Evolutionary conservation across 2,797 vertebrate species (phyloP).

Genomic region (Hyperoplus immaculatus): DNA sequence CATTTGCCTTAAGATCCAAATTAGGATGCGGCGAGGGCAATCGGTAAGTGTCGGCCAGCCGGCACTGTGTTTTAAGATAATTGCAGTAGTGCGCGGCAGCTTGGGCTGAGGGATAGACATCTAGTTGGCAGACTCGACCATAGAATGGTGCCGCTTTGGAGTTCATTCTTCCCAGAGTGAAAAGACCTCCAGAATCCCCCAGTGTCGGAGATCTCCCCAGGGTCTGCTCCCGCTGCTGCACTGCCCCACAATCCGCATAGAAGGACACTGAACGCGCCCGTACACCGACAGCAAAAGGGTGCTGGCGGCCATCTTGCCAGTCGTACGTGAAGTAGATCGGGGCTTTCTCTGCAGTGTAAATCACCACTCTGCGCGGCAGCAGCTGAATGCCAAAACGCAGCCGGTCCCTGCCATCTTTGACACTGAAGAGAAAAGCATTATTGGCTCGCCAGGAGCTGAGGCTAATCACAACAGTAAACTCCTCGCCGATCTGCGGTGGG

Average conservation of each 20-base stretch:
- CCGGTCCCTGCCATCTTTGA: constrained; percentile 87
- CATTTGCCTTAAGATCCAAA: constrained; percentile 52
- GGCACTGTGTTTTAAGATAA: constrained; percentile 93
- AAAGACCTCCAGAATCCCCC: constrained; percentile 83
- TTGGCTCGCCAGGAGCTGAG: constrained; percentile 91
- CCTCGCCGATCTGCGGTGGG: constrained; percentile 84
- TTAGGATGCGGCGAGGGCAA: constrained; percentile 66
- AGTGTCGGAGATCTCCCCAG: constrained; percentile 84
- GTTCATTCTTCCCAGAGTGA: constrained; percentile 94
- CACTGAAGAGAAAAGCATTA: constrained; percentile 96
- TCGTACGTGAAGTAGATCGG: constrained; percentile 90
- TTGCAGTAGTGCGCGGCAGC: constrained; percentile 92
- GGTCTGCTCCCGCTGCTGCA: constrained; percentile 86
- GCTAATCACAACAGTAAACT: constrained; percentile 91
- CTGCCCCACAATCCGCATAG: constrained; percentile 89
- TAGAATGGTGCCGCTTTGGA: constrained; percentile 89
- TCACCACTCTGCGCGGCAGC: constrained; percentile 90
- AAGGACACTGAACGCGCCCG: constrained; percentile 87
- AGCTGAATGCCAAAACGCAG: constrained; percentile 94
- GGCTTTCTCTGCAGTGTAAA: constrained; percentile 90
- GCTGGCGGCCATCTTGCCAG: constrained; percentile 91
- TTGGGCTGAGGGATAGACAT: constrained; percentile 92
- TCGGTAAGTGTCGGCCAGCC: constrained; percentile 89
- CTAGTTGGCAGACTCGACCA: constrained; percentile 94
- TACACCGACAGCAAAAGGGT: constrained; percentile 89